Evolutionary conservation across 2,113 vertebrate species (phyloP).

Genomic region (Ceratotherium simum): DNA sequence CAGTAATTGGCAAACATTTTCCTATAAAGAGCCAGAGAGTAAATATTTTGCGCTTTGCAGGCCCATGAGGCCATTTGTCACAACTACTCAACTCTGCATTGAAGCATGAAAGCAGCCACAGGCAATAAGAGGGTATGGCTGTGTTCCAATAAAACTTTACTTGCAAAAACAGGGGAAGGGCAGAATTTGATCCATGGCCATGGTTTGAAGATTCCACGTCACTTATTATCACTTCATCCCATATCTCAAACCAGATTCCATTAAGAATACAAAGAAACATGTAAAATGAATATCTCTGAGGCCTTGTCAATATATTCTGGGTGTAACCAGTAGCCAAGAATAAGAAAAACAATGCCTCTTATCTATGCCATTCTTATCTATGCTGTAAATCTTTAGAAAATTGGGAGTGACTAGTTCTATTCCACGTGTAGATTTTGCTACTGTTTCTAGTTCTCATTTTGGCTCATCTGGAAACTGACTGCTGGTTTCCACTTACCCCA

Average conservation of each 20-base stretch:
- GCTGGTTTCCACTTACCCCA: background rate
- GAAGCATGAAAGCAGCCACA: background rate
- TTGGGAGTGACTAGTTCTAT: background rate
- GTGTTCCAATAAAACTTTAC: background rate
- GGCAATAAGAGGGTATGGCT: background rate
- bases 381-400: slow-evolving; percentile 13
- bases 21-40: background rate
- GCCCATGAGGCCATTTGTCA: background rate
- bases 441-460: background rate
- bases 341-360: background rate
- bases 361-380: background rate
- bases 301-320: background rate
- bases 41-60: background rate
- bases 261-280: background rate
- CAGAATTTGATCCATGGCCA: background rate
- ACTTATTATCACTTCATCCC: background rate
- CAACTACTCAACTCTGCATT: background rate
- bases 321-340: background rate
- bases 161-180: background rate
- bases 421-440: background rate
- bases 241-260: background rate
- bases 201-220: background rate
- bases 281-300: background rate
- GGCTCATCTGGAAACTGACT: background rate
- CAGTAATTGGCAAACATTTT: background rate